Percentiles rank a stretch among this genome's conserved stretches.
Conservation (phyloP, 2,797 vertebrate genomes). For the Artibeus lituratus region DNA sequence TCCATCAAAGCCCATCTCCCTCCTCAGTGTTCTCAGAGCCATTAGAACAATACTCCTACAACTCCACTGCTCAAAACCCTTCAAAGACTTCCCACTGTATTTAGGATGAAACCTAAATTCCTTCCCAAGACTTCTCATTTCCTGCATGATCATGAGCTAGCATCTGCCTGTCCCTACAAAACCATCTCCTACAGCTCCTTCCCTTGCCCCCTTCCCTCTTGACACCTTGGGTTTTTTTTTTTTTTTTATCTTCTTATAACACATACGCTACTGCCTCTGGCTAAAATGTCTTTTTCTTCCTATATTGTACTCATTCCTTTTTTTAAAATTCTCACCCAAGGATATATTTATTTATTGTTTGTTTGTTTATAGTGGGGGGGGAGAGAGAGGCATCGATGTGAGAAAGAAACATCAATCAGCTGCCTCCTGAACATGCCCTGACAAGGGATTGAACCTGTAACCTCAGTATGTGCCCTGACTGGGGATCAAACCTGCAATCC, state of each 20-base stretch:
- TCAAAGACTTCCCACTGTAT: background rate
- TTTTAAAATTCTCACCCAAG: too few species aligned
- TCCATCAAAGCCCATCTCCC: background rate
- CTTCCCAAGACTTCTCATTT: background rate
- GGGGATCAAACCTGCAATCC: too few species aligned
- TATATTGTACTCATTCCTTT: background rate
- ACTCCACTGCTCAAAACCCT: background rate
- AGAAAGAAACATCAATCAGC: too few species aligned
- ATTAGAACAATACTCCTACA: background rate
- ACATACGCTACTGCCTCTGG: background rate
- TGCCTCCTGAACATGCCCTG: too few species aligned
- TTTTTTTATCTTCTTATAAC: background rate
- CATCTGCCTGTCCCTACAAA: background rate
- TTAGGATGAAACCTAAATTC: slow-evolving; percentile 2
- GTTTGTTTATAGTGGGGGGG: too few species aligned
- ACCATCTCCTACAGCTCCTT: background rate
- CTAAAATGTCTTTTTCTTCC: background rate
- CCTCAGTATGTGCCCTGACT: too few species aligned
- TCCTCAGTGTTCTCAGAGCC: background rate
- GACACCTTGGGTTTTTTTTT: background rate
- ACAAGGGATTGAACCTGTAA: too few species aligned
- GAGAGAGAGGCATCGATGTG: too few species aligned
- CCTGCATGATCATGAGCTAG: too few species aligned
- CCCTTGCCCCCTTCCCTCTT: background rate
- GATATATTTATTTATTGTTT: too few species aligned